Conservation (phyloP, 2,113 vertebrate genomes). For the Gnathonemus longibarbis region DNA sequence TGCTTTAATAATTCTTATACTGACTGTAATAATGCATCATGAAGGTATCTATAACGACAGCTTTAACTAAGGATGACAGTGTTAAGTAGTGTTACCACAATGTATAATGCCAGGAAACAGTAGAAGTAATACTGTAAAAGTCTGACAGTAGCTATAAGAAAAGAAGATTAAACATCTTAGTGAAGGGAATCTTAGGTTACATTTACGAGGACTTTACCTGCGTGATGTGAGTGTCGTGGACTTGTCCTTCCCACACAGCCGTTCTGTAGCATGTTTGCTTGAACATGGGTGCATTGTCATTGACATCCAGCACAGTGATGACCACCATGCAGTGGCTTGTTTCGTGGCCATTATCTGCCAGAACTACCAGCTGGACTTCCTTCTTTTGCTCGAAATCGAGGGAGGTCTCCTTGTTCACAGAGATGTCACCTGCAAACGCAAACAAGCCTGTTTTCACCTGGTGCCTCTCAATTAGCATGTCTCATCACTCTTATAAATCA, state of each 20-base stretch:
- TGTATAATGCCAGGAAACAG: not conserved
- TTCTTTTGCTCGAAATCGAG: conserved; percentile 73
- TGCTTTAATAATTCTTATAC: not conserved
- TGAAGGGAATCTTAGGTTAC: not conserved
- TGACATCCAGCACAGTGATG: conserved; percentile 69
- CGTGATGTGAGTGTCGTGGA: conserved; percentile 59
- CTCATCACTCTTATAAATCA: not conserved
- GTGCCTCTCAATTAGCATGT: not conserved
- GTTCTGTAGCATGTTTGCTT: conserved; percentile 63
- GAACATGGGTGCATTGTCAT: conserved; percentile 78
- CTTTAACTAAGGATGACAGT: not conserved
- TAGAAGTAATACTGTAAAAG: not conserved
- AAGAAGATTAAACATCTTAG: not conserved
- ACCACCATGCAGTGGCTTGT: conserved; percentile 65
- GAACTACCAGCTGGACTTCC: conserved; percentile 63
- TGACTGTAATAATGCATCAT: not conserved
- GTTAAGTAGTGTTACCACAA: not conserved
- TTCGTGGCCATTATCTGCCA: conserved; percentile 63
- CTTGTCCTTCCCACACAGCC: conserved; percentile 73
- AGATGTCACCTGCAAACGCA: conserved; percentile 66
- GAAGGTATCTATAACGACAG: not conserved
- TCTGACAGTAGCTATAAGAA: not conserved
- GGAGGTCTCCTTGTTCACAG: conserved; percentile 63
- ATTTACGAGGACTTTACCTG: conserved; percentile 67
- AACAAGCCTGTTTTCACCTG: not conserved